Conservation (phyloP, 2,113 vertebrate species). For the Onychostoma macrolepis region DNA sequence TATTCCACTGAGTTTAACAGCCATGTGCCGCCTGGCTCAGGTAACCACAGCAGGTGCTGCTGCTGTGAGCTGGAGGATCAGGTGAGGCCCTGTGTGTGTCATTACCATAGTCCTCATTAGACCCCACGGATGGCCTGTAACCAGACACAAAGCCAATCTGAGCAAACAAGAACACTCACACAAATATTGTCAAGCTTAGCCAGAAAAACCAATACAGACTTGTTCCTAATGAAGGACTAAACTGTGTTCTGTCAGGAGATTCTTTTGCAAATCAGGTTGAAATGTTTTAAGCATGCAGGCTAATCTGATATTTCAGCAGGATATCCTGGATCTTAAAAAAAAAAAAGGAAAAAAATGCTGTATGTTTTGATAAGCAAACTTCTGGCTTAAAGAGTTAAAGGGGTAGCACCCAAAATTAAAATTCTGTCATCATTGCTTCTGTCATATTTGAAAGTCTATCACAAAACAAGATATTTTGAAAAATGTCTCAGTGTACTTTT, state of each 20-base stretch:
- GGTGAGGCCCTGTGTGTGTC: conserved; percentile 36
- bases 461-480: background rate
- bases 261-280: background rate
- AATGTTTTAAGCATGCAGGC: background rate
- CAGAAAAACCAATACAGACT: background rate
- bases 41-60: conserved; percentile 59
- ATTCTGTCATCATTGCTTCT: background rate
- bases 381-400: background rate
- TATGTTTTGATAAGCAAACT: background rate
- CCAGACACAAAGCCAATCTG: conserved; percentile 52
- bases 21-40: conserved; percentile 38
- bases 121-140: conserved; percentile 49
- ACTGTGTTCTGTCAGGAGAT: background rate
- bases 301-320: background rate
- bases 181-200: background rate
- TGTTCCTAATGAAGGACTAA: background rate
- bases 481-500: background rate
- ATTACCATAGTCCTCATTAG: conserved; percentile 50
- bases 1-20: conserved; percentile 36
- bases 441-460: too few species aligned
- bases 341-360: background rate
- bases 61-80: conserved; percentile 32
- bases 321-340: background rate
- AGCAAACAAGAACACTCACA: conserved; percentile 51
- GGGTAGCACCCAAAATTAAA: background rate